Conservation (phyloP, 2,888 invertebrate species). For the Tiliacea citrago region DNA sequence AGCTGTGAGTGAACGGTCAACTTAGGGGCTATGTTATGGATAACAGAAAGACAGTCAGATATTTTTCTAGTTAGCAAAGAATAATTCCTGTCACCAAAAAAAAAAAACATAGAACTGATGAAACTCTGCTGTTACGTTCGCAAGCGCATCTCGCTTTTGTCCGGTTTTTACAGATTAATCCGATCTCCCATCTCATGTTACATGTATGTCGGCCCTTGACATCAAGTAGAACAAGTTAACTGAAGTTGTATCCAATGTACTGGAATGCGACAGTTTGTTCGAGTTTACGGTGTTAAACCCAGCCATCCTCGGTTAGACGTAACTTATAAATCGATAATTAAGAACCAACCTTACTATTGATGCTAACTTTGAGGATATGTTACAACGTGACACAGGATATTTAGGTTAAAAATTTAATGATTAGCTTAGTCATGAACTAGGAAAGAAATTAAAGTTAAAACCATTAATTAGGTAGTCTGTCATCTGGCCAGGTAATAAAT, state of each 20-base stretch:
- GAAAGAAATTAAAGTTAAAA: no score
- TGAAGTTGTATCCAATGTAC: conserved; percentile 18
- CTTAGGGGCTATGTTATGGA: neutral
- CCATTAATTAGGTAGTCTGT: no score
- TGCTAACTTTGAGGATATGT: conserved; percentile 2
- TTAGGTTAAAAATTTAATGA: neutral
- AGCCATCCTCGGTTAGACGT: conserved; percentile 10
- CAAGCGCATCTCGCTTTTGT: neutral
- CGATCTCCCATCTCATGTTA: conserved; percentile 3
- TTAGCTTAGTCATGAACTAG: neutral
- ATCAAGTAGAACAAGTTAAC: conserved; percentile 30
- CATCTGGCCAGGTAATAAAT: no score
- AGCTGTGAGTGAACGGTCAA: neutral
- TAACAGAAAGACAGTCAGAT: neutral
- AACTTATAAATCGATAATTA: conserved; percentile 42
- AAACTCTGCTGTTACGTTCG: neutral
- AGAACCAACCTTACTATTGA: neutral
- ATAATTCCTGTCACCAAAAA: neutral
- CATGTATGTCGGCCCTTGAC: neutral
- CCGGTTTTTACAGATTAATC: neutral
- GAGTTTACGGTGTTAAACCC: conserved; percentile 34
- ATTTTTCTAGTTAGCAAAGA: neutral
- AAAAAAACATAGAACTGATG: neutral
- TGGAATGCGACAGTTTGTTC: conserved; percentile 23
- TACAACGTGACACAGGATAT: neutral